Conservation (phyloP, 2,888 invertebrate species). For the Acanthosepion lycidas region DNA sequence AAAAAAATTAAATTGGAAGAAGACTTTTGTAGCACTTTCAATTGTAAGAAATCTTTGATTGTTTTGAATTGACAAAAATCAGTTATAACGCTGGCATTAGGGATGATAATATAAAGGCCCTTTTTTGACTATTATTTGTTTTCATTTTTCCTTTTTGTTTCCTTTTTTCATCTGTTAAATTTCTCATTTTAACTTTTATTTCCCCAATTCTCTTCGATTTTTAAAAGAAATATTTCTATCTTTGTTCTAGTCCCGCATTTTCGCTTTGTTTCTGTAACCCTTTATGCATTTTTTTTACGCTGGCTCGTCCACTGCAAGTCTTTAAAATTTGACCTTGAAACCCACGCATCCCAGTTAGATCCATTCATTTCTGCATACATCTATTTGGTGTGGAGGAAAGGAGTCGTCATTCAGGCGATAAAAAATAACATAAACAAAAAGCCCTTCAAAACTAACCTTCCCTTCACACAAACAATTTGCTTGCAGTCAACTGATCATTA, state of each 20-base stretch:
- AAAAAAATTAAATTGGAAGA: too few relatives aligned
- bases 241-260: neutral
- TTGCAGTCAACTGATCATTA: neutral
- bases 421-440: neutral
- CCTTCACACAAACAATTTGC: neutral
- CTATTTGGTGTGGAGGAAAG: neutral
- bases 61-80: too few relatives aligned
- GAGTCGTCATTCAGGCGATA: neutral
- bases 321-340: neutral
- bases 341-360: neutral
- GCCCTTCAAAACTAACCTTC: neutral
- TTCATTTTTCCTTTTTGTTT: too few relatives aligned
- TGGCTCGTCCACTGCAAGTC: neutral
- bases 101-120: too few relatives aligned
- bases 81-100: too few relatives aligned
- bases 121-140: too few relatives aligned
- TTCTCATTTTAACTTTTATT: too few relatives aligned
- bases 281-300: neutral
- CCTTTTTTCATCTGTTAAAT: too few relatives aligned
- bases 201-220: too few relatives aligned
- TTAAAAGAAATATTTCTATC: too few relatives aligned
- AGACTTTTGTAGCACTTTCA: too few relatives aligned
- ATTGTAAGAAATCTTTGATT: too few relatives aligned
- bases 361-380: neutral
- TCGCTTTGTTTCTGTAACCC: neutral